Conservation (phyloP, 2,113 vertebrate species). For the Pluvianellus socialis region DNA sequence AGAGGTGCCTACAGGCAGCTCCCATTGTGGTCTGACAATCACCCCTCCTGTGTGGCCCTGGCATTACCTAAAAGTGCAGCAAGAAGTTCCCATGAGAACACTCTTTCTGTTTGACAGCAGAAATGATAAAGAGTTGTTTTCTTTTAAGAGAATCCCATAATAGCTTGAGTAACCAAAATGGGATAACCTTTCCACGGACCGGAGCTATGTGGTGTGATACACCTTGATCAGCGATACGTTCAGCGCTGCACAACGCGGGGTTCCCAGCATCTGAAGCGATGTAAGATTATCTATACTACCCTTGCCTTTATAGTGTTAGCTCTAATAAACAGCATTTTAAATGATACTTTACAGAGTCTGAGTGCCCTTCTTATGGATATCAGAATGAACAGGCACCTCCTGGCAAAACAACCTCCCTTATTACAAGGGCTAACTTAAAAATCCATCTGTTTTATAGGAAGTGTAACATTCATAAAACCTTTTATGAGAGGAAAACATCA, state of each 20-base stretch:
- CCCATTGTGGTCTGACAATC: accelerated
- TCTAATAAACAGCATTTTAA: not conserved
- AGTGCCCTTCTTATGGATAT: not conserved
- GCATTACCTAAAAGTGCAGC: not conserved
- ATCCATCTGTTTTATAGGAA: not conserved
- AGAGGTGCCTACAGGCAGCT: not conserved
- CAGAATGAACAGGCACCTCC: not conserved
- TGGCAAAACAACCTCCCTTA: not conserved
- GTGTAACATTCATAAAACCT: not conserved
- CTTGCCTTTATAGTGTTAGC: not conserved
- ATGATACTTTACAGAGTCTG: not conserved
- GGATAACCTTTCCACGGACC: not conserved
- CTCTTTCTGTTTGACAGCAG: not conserved
- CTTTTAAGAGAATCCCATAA: not conserved
- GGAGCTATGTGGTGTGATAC: not conserved
- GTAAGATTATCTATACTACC: not conserved
- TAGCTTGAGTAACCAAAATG: not conserved
- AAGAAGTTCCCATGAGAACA: not conserved
- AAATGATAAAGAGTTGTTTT: not conserved
- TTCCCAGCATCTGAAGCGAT: not conserved
- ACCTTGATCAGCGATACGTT: not conserved
- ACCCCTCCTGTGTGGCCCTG: accelerated
- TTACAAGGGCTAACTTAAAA: not conserved
- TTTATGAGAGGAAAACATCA: not conserved
- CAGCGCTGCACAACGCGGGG: not conserved